Evolutionary conservation across 2,113 vertebrate species (phyloP).

Genomic region (Atractosteus spatula): DNA sequence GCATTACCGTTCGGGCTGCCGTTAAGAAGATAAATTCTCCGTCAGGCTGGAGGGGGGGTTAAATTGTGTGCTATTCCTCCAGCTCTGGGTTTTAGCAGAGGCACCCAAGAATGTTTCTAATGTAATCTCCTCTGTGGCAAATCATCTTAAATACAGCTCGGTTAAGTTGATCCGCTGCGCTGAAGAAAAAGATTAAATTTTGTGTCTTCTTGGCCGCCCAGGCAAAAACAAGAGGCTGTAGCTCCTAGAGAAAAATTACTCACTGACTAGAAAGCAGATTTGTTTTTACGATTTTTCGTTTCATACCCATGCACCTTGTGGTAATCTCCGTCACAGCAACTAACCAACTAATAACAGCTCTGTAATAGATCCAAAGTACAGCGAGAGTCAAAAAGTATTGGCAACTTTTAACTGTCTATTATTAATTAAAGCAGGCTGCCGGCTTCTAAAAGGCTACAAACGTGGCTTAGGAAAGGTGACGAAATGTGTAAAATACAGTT

Average conservation of each 20-base stretch:
- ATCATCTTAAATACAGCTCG: not conserved
- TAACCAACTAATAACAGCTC: not conserved
- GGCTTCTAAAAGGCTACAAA: no score
- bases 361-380: no score
- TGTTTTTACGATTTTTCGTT: not conserved
- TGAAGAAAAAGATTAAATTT: not conserved
- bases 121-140: constrained; percentile 2
- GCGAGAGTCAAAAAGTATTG: no score
- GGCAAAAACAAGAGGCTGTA: not conserved
- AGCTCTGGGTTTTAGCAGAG: not conserved
- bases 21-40: no score
- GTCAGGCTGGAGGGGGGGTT: not conserved
- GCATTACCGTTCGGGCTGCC: no score
- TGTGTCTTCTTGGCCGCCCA: not conserved
- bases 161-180: not conserved
- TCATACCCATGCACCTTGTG: not conserved
- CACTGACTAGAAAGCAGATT: not conserved
- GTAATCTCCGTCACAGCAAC: not conserved
- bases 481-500: no score
- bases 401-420: no score
- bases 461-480: no score
- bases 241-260: not conserved
- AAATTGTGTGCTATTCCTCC: not conserved
- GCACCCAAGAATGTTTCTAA: not conserved
- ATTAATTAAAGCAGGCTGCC: no score